phyloP scores from a whole-genome alignment of 2,888 invertebrate genomes.

The Spicauda simplicius region DNA sequence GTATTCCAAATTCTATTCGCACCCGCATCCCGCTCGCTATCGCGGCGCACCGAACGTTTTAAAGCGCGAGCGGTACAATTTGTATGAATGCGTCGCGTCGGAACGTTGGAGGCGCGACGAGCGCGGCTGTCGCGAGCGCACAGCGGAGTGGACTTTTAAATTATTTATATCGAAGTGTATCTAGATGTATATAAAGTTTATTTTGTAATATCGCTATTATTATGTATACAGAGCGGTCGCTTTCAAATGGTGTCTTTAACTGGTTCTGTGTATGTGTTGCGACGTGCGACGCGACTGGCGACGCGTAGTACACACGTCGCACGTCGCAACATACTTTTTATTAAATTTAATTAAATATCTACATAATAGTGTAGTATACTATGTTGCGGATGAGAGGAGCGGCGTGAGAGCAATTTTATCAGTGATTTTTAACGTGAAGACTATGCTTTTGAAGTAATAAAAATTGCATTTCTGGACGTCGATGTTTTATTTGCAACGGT shows the following conservation, averaged over 20 bases:
- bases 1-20: background rate
- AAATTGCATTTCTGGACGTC: conserved; percentile 67
- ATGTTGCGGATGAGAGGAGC: conserved; percentile 14
- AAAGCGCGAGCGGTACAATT: too few species aligned
- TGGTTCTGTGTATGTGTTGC: conserved; percentile 23
- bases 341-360: conserved; percentile 23
- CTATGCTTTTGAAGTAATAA: conserved; percentile 77
- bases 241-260: conserved; percentile 31
- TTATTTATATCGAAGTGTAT: conserved; percentile 52
- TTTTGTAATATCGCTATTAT: conserved; percentile 53
- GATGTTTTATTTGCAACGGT: conserved; percentile 3
- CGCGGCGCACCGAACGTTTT: too few species aligned
- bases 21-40: background rate
- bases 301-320: background rate
- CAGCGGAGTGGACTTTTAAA: conserved; percentile 44
- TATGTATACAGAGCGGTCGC: conserved; percentile 32
- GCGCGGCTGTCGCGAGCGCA: conserved; percentile 35
- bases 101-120: background rate
- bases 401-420: conserved; percentile 55
- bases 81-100: too few species aligned
- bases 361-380: conserved; percentile 20
- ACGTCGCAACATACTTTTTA: conserved; percentile 18
- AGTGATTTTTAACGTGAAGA: conserved; percentile 65
- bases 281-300: background rate
- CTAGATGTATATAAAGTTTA: conserved; percentile 63